These are phyloP conservation scores for Onychostruthus taczanowskii DNA, from an alignment of 2,113 vertebrate species.

Conservation along the genomic window DNA sequence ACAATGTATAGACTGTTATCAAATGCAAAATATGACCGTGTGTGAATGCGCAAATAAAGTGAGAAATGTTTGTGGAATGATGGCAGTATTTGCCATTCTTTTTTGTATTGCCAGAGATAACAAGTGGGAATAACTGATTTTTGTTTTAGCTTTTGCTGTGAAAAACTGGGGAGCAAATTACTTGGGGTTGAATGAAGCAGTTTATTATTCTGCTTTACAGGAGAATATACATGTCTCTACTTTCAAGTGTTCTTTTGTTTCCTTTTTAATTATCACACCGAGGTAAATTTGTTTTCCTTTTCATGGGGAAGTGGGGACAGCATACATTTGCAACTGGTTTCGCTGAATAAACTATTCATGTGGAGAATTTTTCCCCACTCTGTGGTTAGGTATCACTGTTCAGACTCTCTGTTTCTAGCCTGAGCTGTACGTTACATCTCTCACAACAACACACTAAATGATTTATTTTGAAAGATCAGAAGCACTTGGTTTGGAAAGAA, in stretches of 20 bases:
- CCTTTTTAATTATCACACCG: constrained; percentile 12
- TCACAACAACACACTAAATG: background rate
- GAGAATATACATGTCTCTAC: background rate
- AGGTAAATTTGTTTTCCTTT: constrained; percentile 25
- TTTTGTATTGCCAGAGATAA: constrained; percentile 51
- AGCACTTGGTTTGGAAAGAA: constrained; percentile 14
- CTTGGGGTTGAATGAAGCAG: background rate
- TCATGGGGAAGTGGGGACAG: background rate
- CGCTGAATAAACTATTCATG: constrained; percentile 44
- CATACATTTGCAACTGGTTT: background rate
- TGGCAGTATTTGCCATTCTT: constrained; percentile 11
- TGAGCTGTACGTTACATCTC: background rate
- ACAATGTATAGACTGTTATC: constrained; percentile 47
- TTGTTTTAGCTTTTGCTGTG: background rate
- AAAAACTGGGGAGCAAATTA: constrained; percentile 5
- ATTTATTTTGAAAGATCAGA: constrained; percentile 22
- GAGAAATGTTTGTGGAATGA: constrained; percentile 35
- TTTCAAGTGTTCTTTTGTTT: constrained; percentile 49
- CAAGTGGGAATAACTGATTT: constrained; percentile 35
- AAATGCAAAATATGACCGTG: constrained; percentile 14
- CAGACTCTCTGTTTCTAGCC: background rate
- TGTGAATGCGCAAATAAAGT: constrained; percentile 42
- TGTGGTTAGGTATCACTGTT: background rate
- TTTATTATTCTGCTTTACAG: constrained; percentile 14
- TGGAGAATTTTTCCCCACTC: background rate